Evolutionary conservation across 2,113 vertebrate genomes (phyloP).

Genomic region (Hypocryptadius cinnamomeus): DNA sequence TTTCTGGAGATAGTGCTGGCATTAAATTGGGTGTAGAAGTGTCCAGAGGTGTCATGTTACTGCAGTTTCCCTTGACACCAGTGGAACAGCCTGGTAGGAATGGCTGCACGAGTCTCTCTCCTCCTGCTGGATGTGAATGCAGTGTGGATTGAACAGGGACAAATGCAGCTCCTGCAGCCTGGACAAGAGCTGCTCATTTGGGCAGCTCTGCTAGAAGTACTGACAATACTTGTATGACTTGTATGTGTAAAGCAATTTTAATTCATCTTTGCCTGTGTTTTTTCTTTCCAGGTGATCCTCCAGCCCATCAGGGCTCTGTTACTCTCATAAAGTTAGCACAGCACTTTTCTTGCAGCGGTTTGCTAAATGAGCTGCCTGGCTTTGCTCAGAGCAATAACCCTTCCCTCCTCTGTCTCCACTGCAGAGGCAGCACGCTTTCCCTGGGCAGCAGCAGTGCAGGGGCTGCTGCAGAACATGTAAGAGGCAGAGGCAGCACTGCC

Average conservation of each 20-base stretch:
- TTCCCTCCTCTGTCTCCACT: not conserved
- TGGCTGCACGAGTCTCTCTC: rapidly evolving
- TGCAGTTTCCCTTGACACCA: not conserved
- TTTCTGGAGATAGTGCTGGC: not conserved
- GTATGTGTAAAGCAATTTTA: not conserved
- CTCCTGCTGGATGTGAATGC: not conserved
- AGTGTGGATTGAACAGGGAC: rapidly evolving
- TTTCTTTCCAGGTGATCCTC: not conserved
- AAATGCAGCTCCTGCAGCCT: not conserved
- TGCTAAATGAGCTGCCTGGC: not conserved
- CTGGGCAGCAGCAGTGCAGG: slow-evolving; percentile 67
- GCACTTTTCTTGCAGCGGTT: not conserved
- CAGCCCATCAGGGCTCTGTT: not conserved
- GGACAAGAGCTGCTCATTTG: not conserved
- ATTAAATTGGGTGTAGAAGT: not conserved
- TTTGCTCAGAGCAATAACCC: not conserved
- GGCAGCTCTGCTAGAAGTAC: not conserved
- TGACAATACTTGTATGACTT: not conserved
- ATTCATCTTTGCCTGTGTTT: not conserved
- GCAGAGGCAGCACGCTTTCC: slow-evolving; percentile 71
- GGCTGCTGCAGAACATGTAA: slow-evolving; percentile 53
- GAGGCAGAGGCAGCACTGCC: not conserved
- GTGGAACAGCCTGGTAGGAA: not conserved
- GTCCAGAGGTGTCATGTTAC: not conserved
- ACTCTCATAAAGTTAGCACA: not conserved